Evolutionary conservation across 2,797 vertebrate species (phyloP).

Genomic region (Silurus aristotelis): DNA sequence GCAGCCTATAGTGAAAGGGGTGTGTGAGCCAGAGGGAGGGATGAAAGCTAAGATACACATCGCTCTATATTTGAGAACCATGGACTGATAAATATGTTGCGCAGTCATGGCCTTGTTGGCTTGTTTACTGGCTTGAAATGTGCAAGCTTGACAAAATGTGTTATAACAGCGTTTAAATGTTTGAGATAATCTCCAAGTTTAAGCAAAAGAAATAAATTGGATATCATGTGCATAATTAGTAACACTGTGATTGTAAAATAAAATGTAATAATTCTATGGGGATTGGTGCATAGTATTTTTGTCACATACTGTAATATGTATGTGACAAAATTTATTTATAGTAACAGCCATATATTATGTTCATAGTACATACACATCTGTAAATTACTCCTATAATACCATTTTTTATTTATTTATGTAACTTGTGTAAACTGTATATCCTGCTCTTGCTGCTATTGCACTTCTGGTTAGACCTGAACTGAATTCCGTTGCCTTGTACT

Average conservation of each 20-base stretch:
- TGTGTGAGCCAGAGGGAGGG: slow-evolving; percentile 37
- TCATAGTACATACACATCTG: no score
- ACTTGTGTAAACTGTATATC: no score
- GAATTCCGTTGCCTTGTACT: no score
- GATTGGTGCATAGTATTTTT: neutral
- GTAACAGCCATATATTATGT: no score
- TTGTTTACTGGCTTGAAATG: slow-evolving; percentile 37
- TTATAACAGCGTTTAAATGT: neutral
- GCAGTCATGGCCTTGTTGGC: slow-evolving; percentile 26
- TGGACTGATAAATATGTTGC: slow-evolving; percentile 28
- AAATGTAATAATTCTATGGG: neutral
- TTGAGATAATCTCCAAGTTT: slow-evolving; percentile 21
- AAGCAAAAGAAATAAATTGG: neutral
- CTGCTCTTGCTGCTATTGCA: no score
- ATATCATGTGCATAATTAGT: no score
- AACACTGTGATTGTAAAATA: neutral
- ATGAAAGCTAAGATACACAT: slow-evolving; percentile 53
- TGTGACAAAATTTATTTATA: no score
- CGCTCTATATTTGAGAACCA: slow-evolving; percentile 36
- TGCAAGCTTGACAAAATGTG: neutral
- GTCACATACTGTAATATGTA: neutral
- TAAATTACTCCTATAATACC: no score
- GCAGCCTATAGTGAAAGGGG: slow-evolving; percentile 47
- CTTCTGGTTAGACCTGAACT: no score
- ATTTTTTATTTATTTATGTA: no score